These are phyloP conservation scores for Contarinia nasturtii DNA, from an alignment of 1,140 invertebrate species.

Conservation along the genomic window DNA sequence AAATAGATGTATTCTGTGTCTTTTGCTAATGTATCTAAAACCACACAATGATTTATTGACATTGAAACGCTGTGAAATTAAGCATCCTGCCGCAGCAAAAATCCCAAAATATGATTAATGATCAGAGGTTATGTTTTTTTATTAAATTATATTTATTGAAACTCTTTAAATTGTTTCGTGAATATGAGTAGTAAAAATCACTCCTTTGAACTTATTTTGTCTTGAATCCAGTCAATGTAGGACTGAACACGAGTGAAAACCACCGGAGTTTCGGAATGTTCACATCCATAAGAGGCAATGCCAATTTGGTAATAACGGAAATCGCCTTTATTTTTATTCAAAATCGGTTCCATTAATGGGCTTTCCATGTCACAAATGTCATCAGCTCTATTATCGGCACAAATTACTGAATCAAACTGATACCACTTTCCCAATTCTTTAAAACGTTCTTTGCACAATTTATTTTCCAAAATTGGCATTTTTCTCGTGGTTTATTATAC, in stretches of 20 bases:
- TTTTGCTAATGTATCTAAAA: no score
- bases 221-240: slow-evolving; percentile 29
- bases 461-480: slow-evolving; percentile 46
- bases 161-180: no score
- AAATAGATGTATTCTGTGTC: no score
- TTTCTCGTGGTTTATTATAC: slow-evolving; percentile 37
- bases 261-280: slow-evolving; percentile 40
- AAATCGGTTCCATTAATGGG: background rate
- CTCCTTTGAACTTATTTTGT: no score
- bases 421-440: slow-evolving; percentile 28
- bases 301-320: slow-evolving; percentile 25
- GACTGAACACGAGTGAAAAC: slow-evolving; percentile 46
- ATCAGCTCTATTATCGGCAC: no score
- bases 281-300: slow-evolving; percentile 55
- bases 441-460: slow-evolving; percentile 39
- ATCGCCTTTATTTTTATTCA: background rate
- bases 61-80: no score
- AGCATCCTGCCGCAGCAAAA: no score
- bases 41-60: no score
- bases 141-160: no score
- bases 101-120: no score
- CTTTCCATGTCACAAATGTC: slow-evolving; percentile 40
- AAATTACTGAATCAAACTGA: slow-evolving; percentile 45
- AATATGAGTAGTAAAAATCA: no score
- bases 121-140: no score